A percentile compares a stretch with the other conserved stretches of the same genome.
Evolutionary conservation across 2,888 invertebrate genomes (phyloP).

Genomic region (Labia minor): DNA sequence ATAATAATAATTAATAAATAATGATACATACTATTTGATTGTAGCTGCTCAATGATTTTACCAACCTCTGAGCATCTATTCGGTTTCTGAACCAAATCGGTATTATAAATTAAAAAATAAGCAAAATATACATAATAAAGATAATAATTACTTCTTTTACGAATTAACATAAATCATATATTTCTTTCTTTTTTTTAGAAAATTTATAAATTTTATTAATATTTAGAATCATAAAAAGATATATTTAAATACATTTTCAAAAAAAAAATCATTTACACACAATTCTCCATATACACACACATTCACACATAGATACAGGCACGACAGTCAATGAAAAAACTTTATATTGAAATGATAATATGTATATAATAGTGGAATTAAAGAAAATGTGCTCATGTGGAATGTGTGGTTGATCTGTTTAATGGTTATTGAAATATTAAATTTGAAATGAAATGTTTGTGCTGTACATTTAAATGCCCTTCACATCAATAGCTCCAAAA

Average conservation of each 20-base stretch:
- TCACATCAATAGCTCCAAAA: not conserved
- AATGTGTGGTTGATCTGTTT: not conserved
- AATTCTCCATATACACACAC: not conserved
- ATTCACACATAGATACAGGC: not conserved
- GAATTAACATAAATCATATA: no score
- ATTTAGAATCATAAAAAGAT: not conserved
- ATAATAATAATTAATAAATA: not conserved
- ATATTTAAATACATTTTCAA: not conserved
- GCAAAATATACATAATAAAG: no score
- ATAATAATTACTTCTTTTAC: no score
- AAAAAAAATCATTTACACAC: not conserved
- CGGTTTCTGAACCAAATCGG: not conserved
- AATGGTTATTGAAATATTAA: not conserved
- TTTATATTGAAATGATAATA: not conserved
- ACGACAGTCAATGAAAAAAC: not conserved
- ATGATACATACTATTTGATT: not conserved
- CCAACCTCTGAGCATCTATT: not conserved
- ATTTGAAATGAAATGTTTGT: not conserved
- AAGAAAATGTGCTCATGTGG: not conserved
- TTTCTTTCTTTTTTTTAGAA: no score
- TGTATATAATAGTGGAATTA: not conserved
- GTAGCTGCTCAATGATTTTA: not conserved
- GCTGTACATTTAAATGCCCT: not conserved
- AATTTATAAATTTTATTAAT: no score
- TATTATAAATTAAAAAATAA: no score